phyloP scores from a whole-genome alignment of 2,797 vertebrate species.

The Takifugu ocellatus region DNA sequence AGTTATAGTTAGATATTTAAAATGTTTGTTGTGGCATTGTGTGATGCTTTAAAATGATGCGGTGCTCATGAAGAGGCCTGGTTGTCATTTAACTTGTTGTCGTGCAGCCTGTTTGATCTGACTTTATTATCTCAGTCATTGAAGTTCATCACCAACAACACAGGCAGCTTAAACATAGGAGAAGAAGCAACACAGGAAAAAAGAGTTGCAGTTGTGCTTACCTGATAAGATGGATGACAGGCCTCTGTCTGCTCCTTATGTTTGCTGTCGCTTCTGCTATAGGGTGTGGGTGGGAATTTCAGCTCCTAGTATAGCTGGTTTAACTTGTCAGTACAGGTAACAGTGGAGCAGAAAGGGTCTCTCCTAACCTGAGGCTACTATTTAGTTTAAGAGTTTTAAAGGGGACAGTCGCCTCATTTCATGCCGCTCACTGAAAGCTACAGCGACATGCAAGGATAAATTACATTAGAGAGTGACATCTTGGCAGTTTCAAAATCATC shows the following conservation, averaged over 20 bases:
- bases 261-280: constrained; percentile 14
- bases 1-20: too few relatives aligned
- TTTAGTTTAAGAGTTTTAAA: not conserved
- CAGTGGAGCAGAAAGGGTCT: constrained; percentile 6
- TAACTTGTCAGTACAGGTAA: constrained; percentile 51
- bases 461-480: too few relatives aligned
- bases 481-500: too few relatives aligned
- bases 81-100: not conserved
- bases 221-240: constrained; percentile 28
- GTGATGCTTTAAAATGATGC: not conserved
- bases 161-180: not conserved
- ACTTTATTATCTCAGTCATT: not conserved
- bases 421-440: not conserved
- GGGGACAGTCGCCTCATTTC: not conserved
- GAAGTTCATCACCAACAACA: not conserved
- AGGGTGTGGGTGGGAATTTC: constrained; percentile 2
- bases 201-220: constrained; percentile 22
- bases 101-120: not conserved
- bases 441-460: too few relatives aligned
- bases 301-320: constrained; percentile 29
- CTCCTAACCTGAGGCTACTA: constrained; percentile 3
- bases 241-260: constrained; percentile 4
- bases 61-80: not conserved
- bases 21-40: not conserved
- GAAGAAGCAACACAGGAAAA: not conserved